Percentiles rank a stretch among this genome's conserved stretches.
Evolutionary conservation across 2,888 invertebrate species (phyloP).

Genomic region (Ornithoptera alexandrae): DNA sequence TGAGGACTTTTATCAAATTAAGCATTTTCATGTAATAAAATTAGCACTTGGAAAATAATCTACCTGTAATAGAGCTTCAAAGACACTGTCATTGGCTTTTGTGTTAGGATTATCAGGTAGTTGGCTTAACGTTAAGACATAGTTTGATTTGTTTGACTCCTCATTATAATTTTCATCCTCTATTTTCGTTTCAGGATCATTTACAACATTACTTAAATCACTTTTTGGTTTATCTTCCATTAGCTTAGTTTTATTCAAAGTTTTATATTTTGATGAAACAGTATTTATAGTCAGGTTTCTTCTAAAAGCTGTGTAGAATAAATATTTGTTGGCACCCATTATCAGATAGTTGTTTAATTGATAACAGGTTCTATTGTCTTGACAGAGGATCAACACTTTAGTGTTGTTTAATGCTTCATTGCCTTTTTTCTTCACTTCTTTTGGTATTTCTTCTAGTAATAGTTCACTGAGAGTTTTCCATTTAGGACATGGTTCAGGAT

Average conservation of each 20-base stretch:
- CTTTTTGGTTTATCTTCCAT: constrained; percentile 36
- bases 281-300: constrained; percentile 80
- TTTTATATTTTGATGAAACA: constrained; percentile 75
- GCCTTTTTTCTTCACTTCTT: constrained; percentile 80
- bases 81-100: constrained; percentile 58
- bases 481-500: constrained; percentile 93
- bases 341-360: constrained; percentile 87
- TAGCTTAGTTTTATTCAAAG: constrained; percentile 47
- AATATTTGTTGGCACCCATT: constrained; percentile 82
- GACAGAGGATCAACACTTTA: constrained; percentile 90
- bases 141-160: constrained; percentile 82
- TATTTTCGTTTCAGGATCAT: constrained; percentile 38
- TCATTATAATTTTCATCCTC: constrained; percentile 53
- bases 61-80: constrained; percentile 84
- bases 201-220: constrained; percentile 39
- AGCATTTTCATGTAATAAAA: no score
- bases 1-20: no score
- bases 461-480: constrained; percentile 92
- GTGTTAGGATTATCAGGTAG: constrained; percentile 42
- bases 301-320: constrained; percentile 82
- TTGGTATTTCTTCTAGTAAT: constrained; percentile 88
- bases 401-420: constrained; percentile 64
- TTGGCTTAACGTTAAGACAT: constrained; percentile 86
- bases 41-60: not conserved
- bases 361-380: constrained; percentile 89